A percentile compares a stretch with the other conserved stretches of the same genome.
These are phyloP conservation scores for Sceloporus undulatus DNA, from an alignment of 2,113 vertebrate genomes.

Conservation along the genomic window DNA sequence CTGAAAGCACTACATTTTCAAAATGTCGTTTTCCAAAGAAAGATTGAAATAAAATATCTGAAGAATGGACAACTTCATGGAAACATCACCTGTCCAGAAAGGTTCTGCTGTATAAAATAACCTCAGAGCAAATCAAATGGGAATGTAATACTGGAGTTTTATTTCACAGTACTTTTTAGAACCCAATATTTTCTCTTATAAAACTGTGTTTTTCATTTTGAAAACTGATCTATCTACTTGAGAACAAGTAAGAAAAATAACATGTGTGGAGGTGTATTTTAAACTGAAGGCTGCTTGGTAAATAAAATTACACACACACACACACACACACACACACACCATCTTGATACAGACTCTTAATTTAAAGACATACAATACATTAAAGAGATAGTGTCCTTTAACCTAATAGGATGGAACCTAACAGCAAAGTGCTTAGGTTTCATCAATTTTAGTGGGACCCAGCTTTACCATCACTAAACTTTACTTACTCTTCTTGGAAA, in stretches of 20 bases:
- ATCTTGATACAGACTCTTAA: constrained; percentile 1
- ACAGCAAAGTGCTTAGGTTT: not conserved
- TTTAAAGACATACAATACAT: not conserved
- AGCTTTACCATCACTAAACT: not conserved
- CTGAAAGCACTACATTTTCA: not conserved
- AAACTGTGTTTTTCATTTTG: constrained; percentile 49
- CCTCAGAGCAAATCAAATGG: not conserved
- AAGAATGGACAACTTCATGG: constrained; percentile 17
- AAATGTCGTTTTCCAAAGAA: constrained; percentile 18
- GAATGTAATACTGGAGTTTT: constrained; percentile 11
- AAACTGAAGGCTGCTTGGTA: not conserved
- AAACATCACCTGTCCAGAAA: not conserved
- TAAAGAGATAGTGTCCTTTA: not conserved
- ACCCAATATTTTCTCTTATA: constrained; percentile 43
- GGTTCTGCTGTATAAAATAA: constrained; percentile 20
- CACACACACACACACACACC: not conserved
- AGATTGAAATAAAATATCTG: not conserved
- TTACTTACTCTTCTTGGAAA: not conserved
- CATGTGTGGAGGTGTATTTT: constrained; percentile 26
- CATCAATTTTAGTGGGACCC: not conserved
- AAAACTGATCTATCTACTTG: not conserved
- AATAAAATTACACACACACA: constrained; percentile 17
- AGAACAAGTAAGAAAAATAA: not conserved
- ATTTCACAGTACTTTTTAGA: constrained; percentile 34
- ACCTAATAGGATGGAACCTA: not conserved